Evolutionary conservation across 2,888 invertebrate genomes (phyloP).

Genomic region (Drosophila phalerata): DNA sequence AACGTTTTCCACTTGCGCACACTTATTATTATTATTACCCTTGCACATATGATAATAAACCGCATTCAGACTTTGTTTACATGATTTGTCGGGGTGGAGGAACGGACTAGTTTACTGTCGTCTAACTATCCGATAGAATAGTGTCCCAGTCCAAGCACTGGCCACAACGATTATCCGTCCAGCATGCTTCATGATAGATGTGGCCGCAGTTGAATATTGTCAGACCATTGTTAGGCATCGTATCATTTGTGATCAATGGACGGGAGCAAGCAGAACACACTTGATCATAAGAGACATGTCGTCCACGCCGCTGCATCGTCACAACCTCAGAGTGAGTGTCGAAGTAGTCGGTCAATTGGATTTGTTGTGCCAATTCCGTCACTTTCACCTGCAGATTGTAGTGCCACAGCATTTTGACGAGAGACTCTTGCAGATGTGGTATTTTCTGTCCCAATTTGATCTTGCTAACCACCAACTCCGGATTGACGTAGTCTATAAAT

Average conservation of each 20-base stretch:
- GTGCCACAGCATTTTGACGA: constrained; percentile 98
- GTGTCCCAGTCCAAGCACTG: constrained; percentile 55
- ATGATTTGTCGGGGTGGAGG: background rate
- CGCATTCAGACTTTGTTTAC: constrained; percentile 38
- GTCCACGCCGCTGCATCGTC: constrained; percentile 91
- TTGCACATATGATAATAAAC: constrained; percentile 22
- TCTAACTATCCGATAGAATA: constrained; percentile 28
- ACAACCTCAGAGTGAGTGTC: constrained; percentile 93
- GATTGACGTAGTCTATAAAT: constrained; percentile 91
- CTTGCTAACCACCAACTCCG: constrained; percentile 93
- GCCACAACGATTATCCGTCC: constrained; percentile 86
- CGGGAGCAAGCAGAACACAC: constrained; percentile 93
- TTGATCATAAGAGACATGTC: constrained; percentile 90
- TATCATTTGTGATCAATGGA: constrained; percentile 91
- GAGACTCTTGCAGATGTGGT: constrained; percentile 94
- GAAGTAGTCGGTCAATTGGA: constrained; percentile 96
- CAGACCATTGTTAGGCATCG: constrained; percentile 89
- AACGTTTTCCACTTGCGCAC: background rate
- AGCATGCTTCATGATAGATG: constrained; percentile 94
- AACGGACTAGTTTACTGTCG: background rate
- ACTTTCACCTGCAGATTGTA: constrained; percentile 92
- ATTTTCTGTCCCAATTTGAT: constrained; percentile 95
- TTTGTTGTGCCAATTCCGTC: constrained; percentile 88
- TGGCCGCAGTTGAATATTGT: constrained; percentile 95
- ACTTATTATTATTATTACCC: constrained; percentile 6